Base-by-base conservation (phyloP, 2,888 invertebrate species). In the Spilosoma lubricipeda region DNA sequence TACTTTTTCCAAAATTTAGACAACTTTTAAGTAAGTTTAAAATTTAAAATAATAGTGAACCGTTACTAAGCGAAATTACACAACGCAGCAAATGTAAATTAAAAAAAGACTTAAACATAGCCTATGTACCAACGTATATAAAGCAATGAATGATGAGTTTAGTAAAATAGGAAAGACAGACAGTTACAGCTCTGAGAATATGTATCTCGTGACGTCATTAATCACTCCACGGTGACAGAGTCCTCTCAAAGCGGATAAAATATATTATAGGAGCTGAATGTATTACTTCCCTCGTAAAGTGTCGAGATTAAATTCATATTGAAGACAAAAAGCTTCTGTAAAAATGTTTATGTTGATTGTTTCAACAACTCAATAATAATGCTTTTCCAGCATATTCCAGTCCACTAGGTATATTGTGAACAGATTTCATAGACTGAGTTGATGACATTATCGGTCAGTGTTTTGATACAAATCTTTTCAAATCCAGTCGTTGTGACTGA, bases 171-270 rank as follows among this genome's bases (percentile, higher is more conserved):
- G 13, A 59, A 27, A 4, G 27, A 27, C 4, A 27, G 59, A 59
- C 27, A 27, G 4, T 59, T 59, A 27, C 59, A 59, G 59, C 27
- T 59, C 27, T 27, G 15, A 59, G 13, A 59, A 59, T 59, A 59
- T 59, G 27, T 27, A 59, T n/a, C 27, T 59, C 13, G 52, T 56
- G 52, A 56, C 52, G 59, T 59, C 59, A 30, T 59, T 59, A 59
- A 59, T 59, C 42, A 36, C 70, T 59, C 71, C 71, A 71, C 59
- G 45, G 66, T 75, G 74, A 76, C 59, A 27, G 27, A 59, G 27
- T 59, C 59, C 59, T 59, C 30, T 59, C 59, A 27, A n/a, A 59
- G 27, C n/a, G 15, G 59, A 59, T 59, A 59, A 59, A 27, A 59
- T 4, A 59, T 27, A 30, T n/a, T 56, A n/a, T 13, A 59, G 27